Evolutionary conservation across 2,113 vertebrate species (phyloP), one percentile per base, ranked within the genome.

Genomic region (Etia nguti): DNA sequence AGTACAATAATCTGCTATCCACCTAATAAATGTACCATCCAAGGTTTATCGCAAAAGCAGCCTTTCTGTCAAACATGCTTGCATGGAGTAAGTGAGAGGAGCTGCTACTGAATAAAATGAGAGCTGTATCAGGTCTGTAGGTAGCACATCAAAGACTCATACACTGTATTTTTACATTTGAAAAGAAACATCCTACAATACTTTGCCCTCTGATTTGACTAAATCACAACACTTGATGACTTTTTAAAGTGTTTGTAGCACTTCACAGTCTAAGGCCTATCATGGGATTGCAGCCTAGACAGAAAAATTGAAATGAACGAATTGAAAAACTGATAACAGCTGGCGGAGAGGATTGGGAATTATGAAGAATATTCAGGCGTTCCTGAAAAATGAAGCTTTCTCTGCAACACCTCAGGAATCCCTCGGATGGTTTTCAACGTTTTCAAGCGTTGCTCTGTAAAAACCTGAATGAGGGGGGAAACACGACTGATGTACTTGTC

Each of bases 361-460:
- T 82, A 82, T 73, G 41, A 54, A 55, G 73, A 36, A 83, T 8
- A 56, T 65, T 52, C 60, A 65, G 68, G 73, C 34, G 79, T 87
- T 85, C 84, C 60, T 80, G 34, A 88, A 59, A 87, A 65, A 38
- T 15, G 77, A 84, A 86, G 79, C 38, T 26, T 79, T 6, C 26
- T 52, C 29, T 83, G 81, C 84, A 84, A 38, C 56, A 84, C 22
- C 77, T 80, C 12, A 22, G 87, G 38, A 84, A 70, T 88, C 77
- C 83, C 82, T 86, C 31, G 8, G 52, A 89, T 88, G 54, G 41
- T 85, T 82, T 88, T 89, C 85, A 88, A 85, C 82, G 80, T 80
- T 82, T 83, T 79, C 4, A 1, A 54, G 86, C 16, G 2, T 84
- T 26, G 31, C 77, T 81, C 65, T 59, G 31, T 81, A 41, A 75